These are phyloP conservation scores for Ptychochromis oligacanthus DNA, from an alignment of 2,113 vertebrate genomes.

Conservation along the genomic window DNA sequence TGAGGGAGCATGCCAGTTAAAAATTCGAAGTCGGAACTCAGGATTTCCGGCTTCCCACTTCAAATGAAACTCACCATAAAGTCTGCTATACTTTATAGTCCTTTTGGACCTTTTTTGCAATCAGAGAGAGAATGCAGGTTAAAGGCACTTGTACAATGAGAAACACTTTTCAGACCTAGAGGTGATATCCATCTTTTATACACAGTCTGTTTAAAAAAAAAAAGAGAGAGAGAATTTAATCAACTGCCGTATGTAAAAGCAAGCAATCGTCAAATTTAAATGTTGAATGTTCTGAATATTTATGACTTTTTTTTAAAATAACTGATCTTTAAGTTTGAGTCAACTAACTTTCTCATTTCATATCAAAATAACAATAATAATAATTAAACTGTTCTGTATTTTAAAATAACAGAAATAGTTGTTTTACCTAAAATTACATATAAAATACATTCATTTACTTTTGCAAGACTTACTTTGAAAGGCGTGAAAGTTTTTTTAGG, in stretches of 20 bases:
- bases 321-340: neutral
- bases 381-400: neutral
- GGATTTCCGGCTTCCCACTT: fast-evolving
- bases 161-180: neutral
- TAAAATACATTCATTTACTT: neutral
- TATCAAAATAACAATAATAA: neutral
- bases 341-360: neutral
- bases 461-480: neutral
- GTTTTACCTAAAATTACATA: neutral
- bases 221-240: too few relatives aligned
- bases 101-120: neutral
- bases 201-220: neutral
- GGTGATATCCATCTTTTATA: neutral
- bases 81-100: neutral
- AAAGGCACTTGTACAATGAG: neutral
- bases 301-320: too few relatives aligned
- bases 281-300: too few relatives aligned
- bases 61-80: neutral
- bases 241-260: too few relatives aligned
- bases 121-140: neutral
- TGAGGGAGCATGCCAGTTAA: neutral
- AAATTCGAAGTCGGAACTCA: neutral
- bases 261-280: too few relatives aligned
- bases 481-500: constrained; percentile 1
- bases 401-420: neutral